A percentile compares a stretch with the other conserved stretches of the same genome.
Evolutionary conservation across 2,797 vertebrate species (phyloP).

Genomic region (Pantherophis alleghaniensis): DNA sequence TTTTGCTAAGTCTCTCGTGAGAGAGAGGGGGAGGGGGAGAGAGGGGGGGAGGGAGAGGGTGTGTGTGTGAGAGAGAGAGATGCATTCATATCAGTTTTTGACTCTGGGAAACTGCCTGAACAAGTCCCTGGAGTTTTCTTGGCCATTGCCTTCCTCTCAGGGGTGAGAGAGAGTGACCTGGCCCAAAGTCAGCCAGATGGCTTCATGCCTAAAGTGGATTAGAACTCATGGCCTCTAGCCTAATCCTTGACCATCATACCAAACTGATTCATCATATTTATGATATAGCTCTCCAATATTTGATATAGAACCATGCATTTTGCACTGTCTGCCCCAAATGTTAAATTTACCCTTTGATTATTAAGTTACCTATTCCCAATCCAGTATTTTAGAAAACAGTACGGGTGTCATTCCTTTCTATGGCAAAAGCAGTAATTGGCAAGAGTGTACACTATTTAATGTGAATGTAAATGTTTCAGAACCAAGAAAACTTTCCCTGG

Average conservation of each 20-base stretch:
- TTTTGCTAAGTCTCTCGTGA: too few species aligned
- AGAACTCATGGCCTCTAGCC: background rate
- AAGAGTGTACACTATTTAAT: background rate
- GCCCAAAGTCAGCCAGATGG: background rate
- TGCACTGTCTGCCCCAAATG: background rate
- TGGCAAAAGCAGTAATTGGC: background rate
- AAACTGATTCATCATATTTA: background rate
- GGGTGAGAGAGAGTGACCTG: background rate
- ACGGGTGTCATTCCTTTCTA: background rate
- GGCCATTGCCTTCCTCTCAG: background rate
- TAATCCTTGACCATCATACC: background rate
- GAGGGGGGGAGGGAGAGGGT: too few species aligned
- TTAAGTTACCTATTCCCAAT: background rate
- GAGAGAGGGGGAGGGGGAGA: too few species aligned
- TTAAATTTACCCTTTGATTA: background rate
- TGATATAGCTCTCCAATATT: background rate
- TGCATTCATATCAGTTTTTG: background rate
- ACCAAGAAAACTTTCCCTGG: background rate
- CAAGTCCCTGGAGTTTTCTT: background rate
- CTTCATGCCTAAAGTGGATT: background rate
- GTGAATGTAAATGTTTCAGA: background rate
- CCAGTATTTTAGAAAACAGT: background rate
- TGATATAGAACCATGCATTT: background rate
- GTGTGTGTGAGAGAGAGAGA: too few species aligned
- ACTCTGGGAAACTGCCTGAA: background rate